Percentiles rank a stretch among this genome's conserved stretches.
phyloP scores from a whole-genome alignment of 1,140 invertebrate genomes.

The Ostrea edulis region DNA sequence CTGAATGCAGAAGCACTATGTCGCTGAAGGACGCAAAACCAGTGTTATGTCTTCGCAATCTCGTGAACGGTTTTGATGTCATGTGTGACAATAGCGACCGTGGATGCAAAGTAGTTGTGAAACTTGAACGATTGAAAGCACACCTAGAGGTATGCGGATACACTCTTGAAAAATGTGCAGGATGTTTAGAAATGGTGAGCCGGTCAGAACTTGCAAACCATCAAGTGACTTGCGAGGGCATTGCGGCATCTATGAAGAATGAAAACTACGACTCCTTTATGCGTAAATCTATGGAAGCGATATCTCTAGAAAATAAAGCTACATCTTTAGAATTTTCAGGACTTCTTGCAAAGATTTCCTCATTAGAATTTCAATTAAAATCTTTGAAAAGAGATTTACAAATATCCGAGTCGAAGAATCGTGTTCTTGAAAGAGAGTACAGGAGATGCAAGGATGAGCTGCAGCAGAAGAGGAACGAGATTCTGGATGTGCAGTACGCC shows the following conservation, averaged over 20 bases:
- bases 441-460: slow-evolving; percentile 67
- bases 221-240: slow-evolving; percentile 72
- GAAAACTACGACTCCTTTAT: slow-evolving; percentile 52
- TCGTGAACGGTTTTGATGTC: slow-evolving; percentile 72
- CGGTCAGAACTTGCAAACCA: slow-evolving; percentile 69
- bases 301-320: slow-evolving; percentile 29
- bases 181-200: slow-evolving; percentile 67
- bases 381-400: slow-evolving; percentile 68
- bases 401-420: slow-evolving; percentile 69
- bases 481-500: slow-evolving; percentile 64
- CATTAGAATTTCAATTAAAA: slow-evolving; percentile 68
- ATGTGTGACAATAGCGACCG: slow-evolving; percentile 65
- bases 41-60: slow-evolving; percentile 72
- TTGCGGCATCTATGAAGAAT: slow-evolving; percentile 62
- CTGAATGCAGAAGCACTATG: slow-evolving; percentile 72
- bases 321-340: slow-evolving; percentile 61
- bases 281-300: slow-evolving; percentile 34
- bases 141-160: slow-evolving; percentile 70
- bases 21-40: slow-evolving; percentile 62
- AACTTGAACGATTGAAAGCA: slow-evolving; percentile 64
- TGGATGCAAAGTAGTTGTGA: slow-evolving; percentile 70
- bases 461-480: slow-evolving; percentile 64
- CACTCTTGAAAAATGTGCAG: slow-evolving; percentile 69
- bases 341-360: slow-evolving; percentile 64
- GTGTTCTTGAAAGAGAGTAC: slow-evolving; percentile 66